Percentiles rank a stretch among this genome's conserved stretches.
These are phyloP conservation scores for Ammospiza nelsoni DNA, from an alignment of 2,113 vertebrate species.

Conservation along the genomic window DNA sequence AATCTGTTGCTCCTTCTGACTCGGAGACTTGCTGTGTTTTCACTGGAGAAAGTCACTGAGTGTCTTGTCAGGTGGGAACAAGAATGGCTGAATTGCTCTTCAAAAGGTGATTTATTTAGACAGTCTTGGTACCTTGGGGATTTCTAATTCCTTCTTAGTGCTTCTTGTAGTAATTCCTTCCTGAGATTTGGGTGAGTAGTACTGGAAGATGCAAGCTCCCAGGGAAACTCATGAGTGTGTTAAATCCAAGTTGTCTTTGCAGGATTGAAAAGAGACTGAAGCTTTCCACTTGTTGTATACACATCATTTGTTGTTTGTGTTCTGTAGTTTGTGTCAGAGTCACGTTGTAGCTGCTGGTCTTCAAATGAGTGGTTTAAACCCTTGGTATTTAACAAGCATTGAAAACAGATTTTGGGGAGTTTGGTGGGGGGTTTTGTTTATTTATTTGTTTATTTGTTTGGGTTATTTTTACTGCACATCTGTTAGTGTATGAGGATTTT, in stretches of 20 bases:
- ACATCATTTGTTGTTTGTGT: background rate
- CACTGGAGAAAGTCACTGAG: background rate
- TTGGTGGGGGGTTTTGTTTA: fast-evolving
- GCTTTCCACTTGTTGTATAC: background rate
- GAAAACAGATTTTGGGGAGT: background rate
- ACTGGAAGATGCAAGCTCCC: background rate
- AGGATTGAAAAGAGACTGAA: background rate
- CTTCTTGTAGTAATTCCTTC: background rate
- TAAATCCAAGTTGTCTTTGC: background rate
- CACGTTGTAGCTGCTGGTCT: background rate
- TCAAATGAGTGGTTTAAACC: background rate
- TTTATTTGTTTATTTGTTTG: background rate
- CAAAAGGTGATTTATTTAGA: background rate
- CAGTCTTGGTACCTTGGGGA: background rate
- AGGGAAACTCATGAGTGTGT: background rate
- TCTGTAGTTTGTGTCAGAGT: background rate
- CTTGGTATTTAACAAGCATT: background rate
- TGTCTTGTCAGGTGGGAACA: background rate
- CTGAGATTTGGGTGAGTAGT: background rate
- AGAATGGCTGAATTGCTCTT: background rate
- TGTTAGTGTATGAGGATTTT: background rate
- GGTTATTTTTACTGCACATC: background rate
- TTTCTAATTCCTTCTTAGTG: background rate
- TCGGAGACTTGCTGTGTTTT: background rate
- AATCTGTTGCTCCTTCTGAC: background rate